A percentile compares a stretch with the other conserved stretches of the same genome.
These are phyloP conservation scores for Botia almorhae DNA, from an alignment of 2,797 vertebrate species.

Conservation along the genomic window DNA sequence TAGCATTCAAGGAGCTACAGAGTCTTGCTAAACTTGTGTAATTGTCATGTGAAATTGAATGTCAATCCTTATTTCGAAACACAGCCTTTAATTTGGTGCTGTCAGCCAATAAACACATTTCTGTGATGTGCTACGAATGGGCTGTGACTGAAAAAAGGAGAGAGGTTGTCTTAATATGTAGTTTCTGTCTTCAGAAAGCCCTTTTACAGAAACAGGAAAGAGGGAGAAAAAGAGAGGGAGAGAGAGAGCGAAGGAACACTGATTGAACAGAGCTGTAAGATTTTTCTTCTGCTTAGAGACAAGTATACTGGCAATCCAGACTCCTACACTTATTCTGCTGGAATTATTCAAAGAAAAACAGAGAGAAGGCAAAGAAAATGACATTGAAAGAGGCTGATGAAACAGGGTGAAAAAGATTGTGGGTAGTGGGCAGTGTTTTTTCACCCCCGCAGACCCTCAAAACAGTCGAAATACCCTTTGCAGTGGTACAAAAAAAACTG, in stretches of 20 bases:
- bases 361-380: neutral
- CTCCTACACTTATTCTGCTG: slow-evolving; percentile 16
- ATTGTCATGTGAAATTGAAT: slow-evolving; percentile 37
- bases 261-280: slow-evolving; percentile 33
- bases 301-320: slow-evolving; percentile 18
- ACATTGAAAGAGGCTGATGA: slow-evolving; percentile 8
- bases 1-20: neutral
- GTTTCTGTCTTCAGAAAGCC: slow-evolving; percentile 14
- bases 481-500: neutral
- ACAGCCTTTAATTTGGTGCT: slow-evolving; percentile 26
- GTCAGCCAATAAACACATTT: slow-evolving; percentile 24
- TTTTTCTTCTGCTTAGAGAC: slow-evolving; percentile 8
- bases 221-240: too few species aligned
- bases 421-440: neutral
- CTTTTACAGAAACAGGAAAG: slow-evolving; percentile 7
- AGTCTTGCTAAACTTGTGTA: neutral
- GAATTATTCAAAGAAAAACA: neutral
- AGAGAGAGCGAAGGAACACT: neutral
- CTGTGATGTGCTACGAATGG: slow-evolving; percentile 15
- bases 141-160: neutral
- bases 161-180: slow-evolving; percentile 12
- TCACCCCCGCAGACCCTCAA: neutral
- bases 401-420: neutral
- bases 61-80: slow-evolving; percentile 18
- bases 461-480: neutral